A percentile compares a stretch with the other conserved stretches of the same genome.
Evolutionary conservation across 1,140 invertebrate species (phyloP).

Genomic region (Plutomurus gul): DNA sequence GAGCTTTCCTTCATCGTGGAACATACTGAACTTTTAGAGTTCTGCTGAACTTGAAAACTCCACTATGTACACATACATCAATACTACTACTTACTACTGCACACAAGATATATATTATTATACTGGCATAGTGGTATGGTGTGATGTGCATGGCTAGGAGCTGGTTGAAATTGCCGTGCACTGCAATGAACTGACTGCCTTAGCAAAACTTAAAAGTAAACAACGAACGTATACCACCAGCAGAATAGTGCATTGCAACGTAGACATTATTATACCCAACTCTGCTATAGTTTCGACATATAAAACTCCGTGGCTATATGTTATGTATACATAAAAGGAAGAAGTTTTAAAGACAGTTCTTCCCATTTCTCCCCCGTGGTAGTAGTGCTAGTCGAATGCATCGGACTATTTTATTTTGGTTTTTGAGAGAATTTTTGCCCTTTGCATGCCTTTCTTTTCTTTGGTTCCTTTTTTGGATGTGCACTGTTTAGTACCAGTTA

Average conservation of each 20-base stretch:
- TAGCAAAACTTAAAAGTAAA: constrained; percentile 5
- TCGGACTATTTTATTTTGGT: constrained; percentile 19
- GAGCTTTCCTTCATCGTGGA: no score
- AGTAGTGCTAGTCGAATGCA: background rate
- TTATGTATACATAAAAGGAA: background rate
- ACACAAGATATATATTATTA: no score
- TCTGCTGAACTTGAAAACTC: no score
- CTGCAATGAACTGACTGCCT: background rate
- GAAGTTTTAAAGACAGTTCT: no score
- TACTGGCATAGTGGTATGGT: no score
- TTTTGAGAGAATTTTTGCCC: constrained; percentile 15
- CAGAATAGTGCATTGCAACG: constrained; percentile 2
- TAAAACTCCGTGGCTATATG: background rate
- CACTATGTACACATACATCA: no score
- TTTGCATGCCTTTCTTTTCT: background rate
- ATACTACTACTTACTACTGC: no score
- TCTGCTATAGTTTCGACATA: background rate
- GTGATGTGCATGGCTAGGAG: no score
- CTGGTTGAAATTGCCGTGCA: background rate
- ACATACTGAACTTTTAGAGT: no score
- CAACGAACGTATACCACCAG: constrained; percentile 1
- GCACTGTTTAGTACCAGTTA: background rate
- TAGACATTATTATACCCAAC: background rate
- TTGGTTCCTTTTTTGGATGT: background rate
- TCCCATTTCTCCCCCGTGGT: no score